These are phyloP conservation scores for Coreoperca whiteheadi DNA, from an alignment of 2,113 vertebrate species.

Conservation along the genomic window DNA sequence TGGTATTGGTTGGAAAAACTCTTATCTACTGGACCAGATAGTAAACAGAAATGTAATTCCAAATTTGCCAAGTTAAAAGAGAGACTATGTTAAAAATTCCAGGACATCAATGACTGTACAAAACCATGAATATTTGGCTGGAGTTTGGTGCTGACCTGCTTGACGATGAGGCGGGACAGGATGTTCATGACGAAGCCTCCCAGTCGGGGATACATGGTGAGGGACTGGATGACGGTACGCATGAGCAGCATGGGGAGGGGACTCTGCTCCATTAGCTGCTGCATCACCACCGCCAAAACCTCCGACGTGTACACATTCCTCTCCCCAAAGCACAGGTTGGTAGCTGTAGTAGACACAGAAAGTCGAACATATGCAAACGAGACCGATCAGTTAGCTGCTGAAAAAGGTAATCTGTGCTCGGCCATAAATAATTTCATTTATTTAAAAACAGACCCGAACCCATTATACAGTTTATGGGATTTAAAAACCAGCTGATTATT, in stretches of 20 bases:
- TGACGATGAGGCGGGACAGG: conserved; percentile 93
- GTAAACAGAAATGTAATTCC: not conserved
- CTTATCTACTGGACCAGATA: too few relatives aligned
- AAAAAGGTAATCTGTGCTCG: not conserved
- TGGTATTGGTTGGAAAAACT: too few relatives aligned
- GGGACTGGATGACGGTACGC: conserved; percentile 96
- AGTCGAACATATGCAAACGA: not conserved
- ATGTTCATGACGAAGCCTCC: conserved; percentile 98
- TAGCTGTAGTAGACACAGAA: conserved; percentile 81
- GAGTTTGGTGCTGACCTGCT: conserved; percentile 85
- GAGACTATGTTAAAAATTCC: not conserved
- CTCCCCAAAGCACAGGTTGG: conserved; percentile 95
- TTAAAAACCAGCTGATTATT: not conserved
- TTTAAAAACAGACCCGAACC: not conserved
- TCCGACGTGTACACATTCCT: conserved; percentile 95
- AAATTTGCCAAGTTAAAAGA: not conserved
- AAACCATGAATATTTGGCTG: not conserved
- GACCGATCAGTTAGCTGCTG: not conserved
- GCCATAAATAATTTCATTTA: not conserved
- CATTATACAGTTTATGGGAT: too few relatives aligned
- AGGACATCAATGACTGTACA: not conserved
- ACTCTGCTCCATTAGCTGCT: conserved; percentile 97
- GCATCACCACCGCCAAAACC: conserved; percentile 96
- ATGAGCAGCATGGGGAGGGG: conserved; percentile 96
- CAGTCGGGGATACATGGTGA: conserved; percentile 95